These are phyloP conservation scores for Hippoglossus stenolepis DNA, from an alignment of 2,113 vertebrate species.

Conservation along the genomic window DNA sequence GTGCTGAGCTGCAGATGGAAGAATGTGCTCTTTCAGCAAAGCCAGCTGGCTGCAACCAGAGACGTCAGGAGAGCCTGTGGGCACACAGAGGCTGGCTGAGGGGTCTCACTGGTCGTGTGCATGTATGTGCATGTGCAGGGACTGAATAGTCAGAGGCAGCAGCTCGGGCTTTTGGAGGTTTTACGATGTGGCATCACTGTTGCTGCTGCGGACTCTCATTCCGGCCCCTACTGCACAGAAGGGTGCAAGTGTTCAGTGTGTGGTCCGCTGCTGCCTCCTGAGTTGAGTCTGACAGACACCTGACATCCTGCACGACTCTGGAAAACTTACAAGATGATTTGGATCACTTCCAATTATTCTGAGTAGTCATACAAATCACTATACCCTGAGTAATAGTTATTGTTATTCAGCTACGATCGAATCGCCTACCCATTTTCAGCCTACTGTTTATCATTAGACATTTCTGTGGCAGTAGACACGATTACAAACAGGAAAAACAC, in stretches of 20 bases:
- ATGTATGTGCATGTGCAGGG: background rate
- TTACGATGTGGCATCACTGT: background rate
- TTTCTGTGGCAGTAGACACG: background rate
- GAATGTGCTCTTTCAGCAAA: conserved; percentile 67
- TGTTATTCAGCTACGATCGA: background rate
- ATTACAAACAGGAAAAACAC: background rate
- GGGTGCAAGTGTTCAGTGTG: conserved; percentile 23
- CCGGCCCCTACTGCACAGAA: background rate
- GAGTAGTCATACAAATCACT: background rate
- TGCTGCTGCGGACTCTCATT: conserved; percentile 2
- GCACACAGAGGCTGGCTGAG: conserved; percentile 22
- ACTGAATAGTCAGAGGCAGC: conserved; percentile 4
- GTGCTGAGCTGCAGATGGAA: conserved; percentile 57
- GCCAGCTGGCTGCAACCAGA: conserved; percentile 53
- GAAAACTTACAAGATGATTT: background rate
- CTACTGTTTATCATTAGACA: background rate
- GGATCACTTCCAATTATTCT: background rate
- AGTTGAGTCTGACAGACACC: background rate
- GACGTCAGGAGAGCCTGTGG: conserved; percentile 38
- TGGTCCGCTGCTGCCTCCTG: background rate
- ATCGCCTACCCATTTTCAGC: background rate
- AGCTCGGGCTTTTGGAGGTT: background rate
- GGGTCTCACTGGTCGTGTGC: background rate
- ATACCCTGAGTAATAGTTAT: background rate
- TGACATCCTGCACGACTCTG: background rate